These are phyloP conservation scores for Carettochelys insculpta DNA, from an alignment of 2,113 vertebrate species.

Conservation along the genomic window DNA sequence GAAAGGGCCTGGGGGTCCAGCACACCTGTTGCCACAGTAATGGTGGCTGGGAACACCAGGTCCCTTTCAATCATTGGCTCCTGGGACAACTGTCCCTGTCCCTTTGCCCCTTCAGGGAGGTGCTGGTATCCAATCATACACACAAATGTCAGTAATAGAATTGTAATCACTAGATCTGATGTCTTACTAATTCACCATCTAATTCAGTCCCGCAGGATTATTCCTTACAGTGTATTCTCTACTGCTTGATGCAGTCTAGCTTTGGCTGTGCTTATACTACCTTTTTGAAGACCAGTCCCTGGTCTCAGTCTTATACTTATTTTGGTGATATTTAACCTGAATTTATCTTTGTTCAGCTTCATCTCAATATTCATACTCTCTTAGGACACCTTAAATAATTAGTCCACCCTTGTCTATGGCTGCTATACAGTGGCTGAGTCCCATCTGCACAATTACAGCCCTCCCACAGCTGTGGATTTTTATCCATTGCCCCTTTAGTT, in stretches of 20 bases:
- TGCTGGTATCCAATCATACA: not conserved
- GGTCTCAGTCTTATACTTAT: not conserved
- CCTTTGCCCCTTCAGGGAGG: too few species aligned
- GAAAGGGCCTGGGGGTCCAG: too few species aligned
- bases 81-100: too few species aligned
- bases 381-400: not conserved
- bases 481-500: not conserved
- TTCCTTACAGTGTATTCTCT: not conserved
- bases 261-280: not conserved
- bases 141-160: not conserved
- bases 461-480: constrained; percentile 55
- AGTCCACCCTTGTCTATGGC: constrained; percentile 26
- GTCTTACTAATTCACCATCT: not conserved
- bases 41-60: too few species aligned
- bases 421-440: constrained; percentile 43
- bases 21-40: too few species aligned
- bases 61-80: too few species aligned
- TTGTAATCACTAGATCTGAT: not conserved
- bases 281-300: not conserved
- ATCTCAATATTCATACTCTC: not conserved
- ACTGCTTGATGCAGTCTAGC: not conserved
- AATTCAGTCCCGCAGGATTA: not conserved
- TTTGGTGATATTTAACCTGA: constrained; percentile 6
- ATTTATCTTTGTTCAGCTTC: not conserved
- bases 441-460: constrained; percentile 52